Evolutionary conservation across 35 echinoderm and acorn worm species (phyloP), one percentile per base, ranked within the genome.

Genomic region (Heliocidaris erythrogramma): DNA sequence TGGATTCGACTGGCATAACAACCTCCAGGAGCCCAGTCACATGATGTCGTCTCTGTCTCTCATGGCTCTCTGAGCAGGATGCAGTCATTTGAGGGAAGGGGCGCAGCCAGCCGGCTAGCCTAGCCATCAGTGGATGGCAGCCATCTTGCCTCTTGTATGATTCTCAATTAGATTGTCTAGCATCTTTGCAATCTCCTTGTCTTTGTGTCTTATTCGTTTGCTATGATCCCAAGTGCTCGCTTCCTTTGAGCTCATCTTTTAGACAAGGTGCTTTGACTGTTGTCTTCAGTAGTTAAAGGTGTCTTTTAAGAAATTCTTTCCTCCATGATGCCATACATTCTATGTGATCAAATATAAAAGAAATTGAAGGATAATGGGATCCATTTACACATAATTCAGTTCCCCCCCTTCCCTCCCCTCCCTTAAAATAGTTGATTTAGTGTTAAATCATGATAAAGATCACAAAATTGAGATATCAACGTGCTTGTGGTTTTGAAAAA

Each of bases 11-110:
- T 92, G 91, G 91, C 91, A 92, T 92, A 92, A 92, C 91, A 92
- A 92, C 91, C 91, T 92, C 91, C 91, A 92, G 91, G 49, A 92
- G 49, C 91, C 47, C n/a, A 59, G 91, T 59, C 91, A 89, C 87
- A 89, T 89, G 87, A 89, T 89, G 87, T 78, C 65, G 65, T 78
- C 65, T 78, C 65, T 78, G 65, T 78, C 65, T 78, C 65, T 78
- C 65, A n/a, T 78, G 65, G 65, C 18, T 27, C 65, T 78, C 65
- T 5, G 65, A 47, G 87, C 87, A 89, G 87, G 87, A 89, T 89
- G 87, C 87, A 47, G 87, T 89, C 87, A 89, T 89, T 89, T 89
- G 87, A 89, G 32, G 87, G 47, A 48, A 48, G 87, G 87, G 47
- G 87, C 12, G 87, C 31, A 78, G 65, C 27, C 65, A 24, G 27